These are phyloP conservation scores for Percina caprodes DNA, from an alignment of 2,113 vertebrate species.

Conservation along the genomic window DNA sequence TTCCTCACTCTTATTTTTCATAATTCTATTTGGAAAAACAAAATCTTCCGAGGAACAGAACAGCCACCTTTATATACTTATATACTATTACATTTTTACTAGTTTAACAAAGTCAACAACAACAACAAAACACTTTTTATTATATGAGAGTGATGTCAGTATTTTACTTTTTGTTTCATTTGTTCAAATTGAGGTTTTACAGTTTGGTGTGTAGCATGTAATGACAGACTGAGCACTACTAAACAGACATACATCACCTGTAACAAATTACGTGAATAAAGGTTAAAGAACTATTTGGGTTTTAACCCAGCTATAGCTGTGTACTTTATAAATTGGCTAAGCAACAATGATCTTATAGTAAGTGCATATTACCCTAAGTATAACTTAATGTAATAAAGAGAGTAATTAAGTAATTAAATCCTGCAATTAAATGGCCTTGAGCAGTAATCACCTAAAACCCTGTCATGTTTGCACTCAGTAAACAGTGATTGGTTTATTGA, in stretches of 20 bases:
- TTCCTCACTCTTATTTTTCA: not conserved
- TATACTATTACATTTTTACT: not conserved
- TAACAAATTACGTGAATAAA: not conserved
- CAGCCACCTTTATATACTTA: not conserved
- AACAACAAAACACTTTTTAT: not conserved
- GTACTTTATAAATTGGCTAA: not conserved
- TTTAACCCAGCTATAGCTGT: not conserved
- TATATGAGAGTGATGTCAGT: not conserved
- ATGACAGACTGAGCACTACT: not conserved
- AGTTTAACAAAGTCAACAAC: not conserved
- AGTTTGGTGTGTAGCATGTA: not conserved
- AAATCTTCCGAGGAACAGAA: no score
- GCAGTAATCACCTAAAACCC: not conserved
- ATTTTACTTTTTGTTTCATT: not conserved
- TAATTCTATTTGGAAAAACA: no score
- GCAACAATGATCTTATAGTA: not conserved
- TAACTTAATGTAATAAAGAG: not conserved
- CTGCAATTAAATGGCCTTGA: not conserved
- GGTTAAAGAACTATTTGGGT: not conserved
- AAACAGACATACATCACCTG: not conserved
- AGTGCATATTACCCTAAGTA: not conserved
- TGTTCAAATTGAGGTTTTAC: not conserved
- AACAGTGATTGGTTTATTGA: not conserved
- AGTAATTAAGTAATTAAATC: slow-evolving; percentile 10
- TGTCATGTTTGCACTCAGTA: not conserved